These are phyloP conservation scores for Aphelenchoides fujianensis DNA, from an alignment of 1,140 invertebrate species.

Conservation along the genomic window DNA sequence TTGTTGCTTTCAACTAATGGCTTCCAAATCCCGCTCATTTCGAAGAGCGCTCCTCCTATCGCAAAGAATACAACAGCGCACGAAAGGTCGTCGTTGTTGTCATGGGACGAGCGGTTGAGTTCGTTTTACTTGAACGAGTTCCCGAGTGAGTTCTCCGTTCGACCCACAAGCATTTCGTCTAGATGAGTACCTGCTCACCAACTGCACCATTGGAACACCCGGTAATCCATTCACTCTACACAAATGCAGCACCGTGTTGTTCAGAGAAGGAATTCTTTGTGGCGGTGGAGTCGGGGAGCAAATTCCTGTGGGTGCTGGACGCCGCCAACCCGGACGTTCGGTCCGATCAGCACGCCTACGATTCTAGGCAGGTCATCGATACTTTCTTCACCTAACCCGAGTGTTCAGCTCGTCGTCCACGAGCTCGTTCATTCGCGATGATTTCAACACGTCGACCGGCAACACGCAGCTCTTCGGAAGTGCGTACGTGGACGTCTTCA, in stretches of 20 bases:
- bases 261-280: neutral
- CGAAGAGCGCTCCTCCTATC: neutral
- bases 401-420: constrained; percentile 4
- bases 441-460: neutral
- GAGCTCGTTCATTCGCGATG: constrained; percentile 9
- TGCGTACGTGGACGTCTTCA: neutral
- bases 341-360: neutral
- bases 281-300: neutral
- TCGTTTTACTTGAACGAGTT: neutral
- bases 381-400: neutral
- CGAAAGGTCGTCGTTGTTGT: neutral
- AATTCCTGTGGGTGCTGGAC: constrained; percentile 2
- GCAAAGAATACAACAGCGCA: neutral
- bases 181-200: constrained; percentile 10
- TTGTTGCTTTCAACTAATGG: neutral
- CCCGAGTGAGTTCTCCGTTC: too few species aligned
- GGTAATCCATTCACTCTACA: neutral
- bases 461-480: neutral
- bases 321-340: neutral
- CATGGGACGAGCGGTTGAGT: neutral
- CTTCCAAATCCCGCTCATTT: neutral
- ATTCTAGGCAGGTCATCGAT: neutral
- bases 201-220: neutral
- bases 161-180: too few species aligned
- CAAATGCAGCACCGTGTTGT: too few species aligned